These are phyloP conservation scores for Camponotus pennsylvanicus DNA, from an alignment of 1,140 invertebrate species.

Conservation along the genomic window DNA sequence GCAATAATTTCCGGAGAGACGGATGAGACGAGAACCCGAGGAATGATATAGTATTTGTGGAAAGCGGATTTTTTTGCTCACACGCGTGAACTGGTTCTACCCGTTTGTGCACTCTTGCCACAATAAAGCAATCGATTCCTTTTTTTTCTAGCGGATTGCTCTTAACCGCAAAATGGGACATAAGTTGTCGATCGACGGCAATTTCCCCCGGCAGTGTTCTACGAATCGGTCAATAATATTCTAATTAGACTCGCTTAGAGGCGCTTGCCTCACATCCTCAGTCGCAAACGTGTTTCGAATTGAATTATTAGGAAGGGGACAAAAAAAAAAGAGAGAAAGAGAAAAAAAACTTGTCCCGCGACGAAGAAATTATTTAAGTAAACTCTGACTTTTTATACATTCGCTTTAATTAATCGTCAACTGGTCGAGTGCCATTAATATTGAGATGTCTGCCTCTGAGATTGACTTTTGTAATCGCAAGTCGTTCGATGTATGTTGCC, in stretches of 20 bases:
- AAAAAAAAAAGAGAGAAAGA: neutral
- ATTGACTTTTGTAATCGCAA: conserved; percentile 40
- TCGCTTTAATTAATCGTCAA: conserved; percentile 23
- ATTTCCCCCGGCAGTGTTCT: conserved; percentile 13
- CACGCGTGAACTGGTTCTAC: conserved; percentile 54
- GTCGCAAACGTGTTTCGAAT: conserved; percentile 53
- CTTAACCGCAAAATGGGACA: conserved; percentile 21
- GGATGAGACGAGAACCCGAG: conserved; percentile 9
- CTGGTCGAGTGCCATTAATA: conserved; percentile 17
- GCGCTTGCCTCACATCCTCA: conserved; percentile 11
- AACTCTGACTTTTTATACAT: neutral
- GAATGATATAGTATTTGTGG: conserved; percentile 42
- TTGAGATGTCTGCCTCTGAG: neutral
- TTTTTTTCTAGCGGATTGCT: conserved; percentile 30
- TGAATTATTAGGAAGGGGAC: neutral
- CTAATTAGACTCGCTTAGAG: conserved; percentile 37
- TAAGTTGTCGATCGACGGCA: conserved; percentile 5
- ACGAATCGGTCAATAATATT: conserved; percentile 54
- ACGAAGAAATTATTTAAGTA: conserved; percentile 32
- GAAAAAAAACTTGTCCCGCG: conserved; percentile 17
- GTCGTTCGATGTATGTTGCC: neutral
- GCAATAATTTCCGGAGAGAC: conserved; percentile 44
- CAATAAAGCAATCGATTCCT: conserved; percentile 39
- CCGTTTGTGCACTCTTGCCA: conserved; percentile 38
- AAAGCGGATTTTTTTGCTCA: conserved; percentile 23